Base-by-base conservation (phyloP, 1,140 invertebrate genomes). In the Chionoecetes opilio region DNA sequence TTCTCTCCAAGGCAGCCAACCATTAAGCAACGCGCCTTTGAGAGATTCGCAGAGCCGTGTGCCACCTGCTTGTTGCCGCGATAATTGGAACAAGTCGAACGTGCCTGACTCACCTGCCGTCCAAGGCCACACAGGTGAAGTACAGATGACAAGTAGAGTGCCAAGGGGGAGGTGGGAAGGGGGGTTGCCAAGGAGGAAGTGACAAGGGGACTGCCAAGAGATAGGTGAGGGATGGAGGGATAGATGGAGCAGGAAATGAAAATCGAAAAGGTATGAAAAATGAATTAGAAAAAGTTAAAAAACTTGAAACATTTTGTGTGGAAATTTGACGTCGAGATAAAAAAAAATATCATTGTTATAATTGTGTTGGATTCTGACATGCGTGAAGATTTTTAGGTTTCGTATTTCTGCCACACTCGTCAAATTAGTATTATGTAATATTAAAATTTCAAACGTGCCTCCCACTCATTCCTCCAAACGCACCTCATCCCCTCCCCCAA, bases 81-180 rank as follows among this genome's bases (percentile, higher is more conserved):
- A 75, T 75, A 75, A 75, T 75, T 75, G 63, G 63, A 75, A 75
- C n/a, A 75, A 75, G n/a, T 26, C 6, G 63, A 75, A 75, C 63
- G 63, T 75, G 63, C n/a, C 11, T 75, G 63, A 75, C 63, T n/a
- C 63, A 75, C 63, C 63, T 75, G 63, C 21, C 63, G n/a, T 6
- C 63, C 63, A 26, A 75, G 63, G 63, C 63, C 63, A 75, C 63
- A 75, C 63, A 75, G 63, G 63, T 75, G 63, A 75, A 75, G 21
- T 26, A 21, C 63, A 75, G 63, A 26, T 75, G 63, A 75, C 63
- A 75, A 1, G 63, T 46, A 14, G 41, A 46, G 41, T 8, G 41
- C 14, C 5, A 46, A 46, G 41, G 41, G 14, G 41, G 41, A 46
- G 21, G 63, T 5, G 2, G 63, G 5, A 2, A n/a, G 63, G 8